Percentiles rank a stretch among this genome's conserved stretches.
Conservation (phyloP, 2,113 vertebrate species). For the Lasiurus cinereus region DNA sequence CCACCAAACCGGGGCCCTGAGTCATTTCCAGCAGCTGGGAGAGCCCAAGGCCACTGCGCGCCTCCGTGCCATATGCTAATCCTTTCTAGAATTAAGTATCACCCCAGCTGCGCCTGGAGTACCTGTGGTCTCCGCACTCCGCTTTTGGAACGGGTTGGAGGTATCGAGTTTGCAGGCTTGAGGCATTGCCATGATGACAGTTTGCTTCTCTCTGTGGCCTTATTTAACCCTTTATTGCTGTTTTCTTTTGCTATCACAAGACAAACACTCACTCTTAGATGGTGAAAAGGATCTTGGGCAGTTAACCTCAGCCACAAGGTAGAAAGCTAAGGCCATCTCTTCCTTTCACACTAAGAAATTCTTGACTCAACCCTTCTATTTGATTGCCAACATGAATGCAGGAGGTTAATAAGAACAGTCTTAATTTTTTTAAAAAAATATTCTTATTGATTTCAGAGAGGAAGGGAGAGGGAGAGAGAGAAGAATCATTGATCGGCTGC, state of each 20-base stretch:
- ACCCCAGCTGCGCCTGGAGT: not conserved
- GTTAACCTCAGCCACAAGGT: not conserved
- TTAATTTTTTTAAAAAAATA: no score
- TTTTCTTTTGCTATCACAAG: not conserved
- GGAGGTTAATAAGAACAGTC: not conserved
- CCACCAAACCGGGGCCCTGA: constrained; percentile 61
- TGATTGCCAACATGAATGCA: not conserved
- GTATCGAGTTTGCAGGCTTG: not conserved
- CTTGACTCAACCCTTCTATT: not conserved
- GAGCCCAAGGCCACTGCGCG: not conserved
- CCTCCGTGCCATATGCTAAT: not conserved
- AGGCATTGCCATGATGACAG: not conserved
- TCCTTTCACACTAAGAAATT: not conserved
- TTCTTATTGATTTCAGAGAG: no score
- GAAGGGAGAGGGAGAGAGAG: no score
- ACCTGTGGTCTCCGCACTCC: not conserved
- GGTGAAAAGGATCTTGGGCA: not conserved
- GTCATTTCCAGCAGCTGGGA: constrained; percentile 74
- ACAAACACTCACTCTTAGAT: not conserved
- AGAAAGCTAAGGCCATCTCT: not conserved
- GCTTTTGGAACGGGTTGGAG: not conserved
- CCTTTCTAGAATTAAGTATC: constrained; percentile 27
- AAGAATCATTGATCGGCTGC: no score
- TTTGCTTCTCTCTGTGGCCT: not conserved
- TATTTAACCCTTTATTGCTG: not conserved